Conservation (phyloP, 2,888 invertebrate genomes). For the Apamea crenata region DNA sequence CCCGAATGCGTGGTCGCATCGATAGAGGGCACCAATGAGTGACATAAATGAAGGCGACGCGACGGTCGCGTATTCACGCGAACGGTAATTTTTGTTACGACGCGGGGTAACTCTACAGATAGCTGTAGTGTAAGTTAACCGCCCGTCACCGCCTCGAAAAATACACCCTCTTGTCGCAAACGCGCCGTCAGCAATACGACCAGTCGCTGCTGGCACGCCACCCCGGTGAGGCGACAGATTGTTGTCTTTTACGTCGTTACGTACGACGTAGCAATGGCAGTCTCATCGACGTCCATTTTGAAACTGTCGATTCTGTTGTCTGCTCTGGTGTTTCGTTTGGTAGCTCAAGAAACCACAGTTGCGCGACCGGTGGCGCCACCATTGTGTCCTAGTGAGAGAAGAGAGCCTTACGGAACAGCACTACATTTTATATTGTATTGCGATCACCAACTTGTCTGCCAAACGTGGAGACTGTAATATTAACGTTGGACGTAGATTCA, state of each 20-base stretch:
- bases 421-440: not conserved
- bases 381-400: not conserved
- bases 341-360: not conserved
- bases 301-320: not conserved
- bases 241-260: not conserved
- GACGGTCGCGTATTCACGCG: not conserved
- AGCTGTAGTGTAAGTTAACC: not conserved
- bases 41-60: not conserved
- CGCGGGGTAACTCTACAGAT: not conserved
- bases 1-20: not conserved
- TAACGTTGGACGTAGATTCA: not conserved
- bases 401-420: not conserved
- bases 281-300: not conserved
- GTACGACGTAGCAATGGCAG: no score
- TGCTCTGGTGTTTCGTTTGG: not conserved
- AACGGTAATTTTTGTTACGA: not conserved
- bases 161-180: not conserved
- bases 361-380: not conserved
- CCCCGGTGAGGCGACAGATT: no score
- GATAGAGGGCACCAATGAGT: not conserved
- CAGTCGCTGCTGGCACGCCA: not conserved
- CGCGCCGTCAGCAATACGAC: not conserved
- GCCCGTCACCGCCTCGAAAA: not conserved
- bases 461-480: not conserved
- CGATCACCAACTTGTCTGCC: not conserved